phyloP scores from a whole-genome alignment of 2,797 vertebrate species.

The Morelia viridis region DNA sequence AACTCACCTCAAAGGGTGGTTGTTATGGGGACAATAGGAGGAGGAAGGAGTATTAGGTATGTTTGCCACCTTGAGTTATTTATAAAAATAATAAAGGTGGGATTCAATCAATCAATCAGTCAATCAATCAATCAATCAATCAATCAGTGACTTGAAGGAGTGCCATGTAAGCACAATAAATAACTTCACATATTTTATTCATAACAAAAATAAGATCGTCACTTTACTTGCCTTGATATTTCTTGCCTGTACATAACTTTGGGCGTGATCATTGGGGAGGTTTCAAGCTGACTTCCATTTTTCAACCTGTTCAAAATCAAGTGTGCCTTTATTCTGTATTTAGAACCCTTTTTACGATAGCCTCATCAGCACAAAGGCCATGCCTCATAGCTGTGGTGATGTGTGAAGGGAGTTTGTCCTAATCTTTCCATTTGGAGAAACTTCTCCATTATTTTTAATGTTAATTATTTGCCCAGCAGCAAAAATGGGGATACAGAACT shows the following conservation, averaged over 20 bases:
- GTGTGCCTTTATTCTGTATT: neutral
- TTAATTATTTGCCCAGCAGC: neutral
- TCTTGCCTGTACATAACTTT: neutral
- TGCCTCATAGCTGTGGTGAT: neutral
- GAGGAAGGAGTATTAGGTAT: no score
- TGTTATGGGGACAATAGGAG: no score
- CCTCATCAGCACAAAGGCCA: neutral
- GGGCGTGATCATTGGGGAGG: neutral
- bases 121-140: no score
- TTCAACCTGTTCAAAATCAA: neutral
- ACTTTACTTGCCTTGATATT: neutral
- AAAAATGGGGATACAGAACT: neutral
- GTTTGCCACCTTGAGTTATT: no score
- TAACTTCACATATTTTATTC: neutral
- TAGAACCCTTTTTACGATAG: neutral
- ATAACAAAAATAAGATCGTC: neutral
- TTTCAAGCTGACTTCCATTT: neutral
- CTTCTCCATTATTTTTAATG: neutral
- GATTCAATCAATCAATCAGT: no score
- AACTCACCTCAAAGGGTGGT: no score
- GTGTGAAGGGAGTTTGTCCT: neutral
- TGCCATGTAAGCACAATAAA: neutral
- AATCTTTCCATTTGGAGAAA: no score
- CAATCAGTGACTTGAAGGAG: neutral
- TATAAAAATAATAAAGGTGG: no score